phyloP scores from a whole-genome alignment of 2,797 vertebrate genomes.

The Liparis tanakae region DNA sequence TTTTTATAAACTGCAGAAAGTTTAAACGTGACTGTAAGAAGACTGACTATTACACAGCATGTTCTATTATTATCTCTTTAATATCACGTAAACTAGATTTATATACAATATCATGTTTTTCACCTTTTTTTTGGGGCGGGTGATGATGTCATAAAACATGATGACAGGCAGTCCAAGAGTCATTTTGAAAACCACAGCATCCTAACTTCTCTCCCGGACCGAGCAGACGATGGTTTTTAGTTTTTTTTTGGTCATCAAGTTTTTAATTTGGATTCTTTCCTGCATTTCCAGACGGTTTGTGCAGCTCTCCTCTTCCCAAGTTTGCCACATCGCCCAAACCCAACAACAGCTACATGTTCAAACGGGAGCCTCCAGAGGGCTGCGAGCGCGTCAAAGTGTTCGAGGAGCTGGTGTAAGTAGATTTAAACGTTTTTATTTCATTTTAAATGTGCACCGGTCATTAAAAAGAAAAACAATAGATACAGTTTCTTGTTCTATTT shows the following conservation, averaged over 20 bases:
- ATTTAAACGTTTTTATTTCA: background rate
- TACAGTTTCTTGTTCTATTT: background rate
- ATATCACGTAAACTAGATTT: no score
- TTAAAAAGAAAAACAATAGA: background rate
- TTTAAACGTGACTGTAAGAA: no score
- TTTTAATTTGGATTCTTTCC: constrained; percentile 41
- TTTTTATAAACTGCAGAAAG: no score
- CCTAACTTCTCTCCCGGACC: no score
- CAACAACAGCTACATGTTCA: constrained; percentile 99
- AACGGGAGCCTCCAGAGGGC: constrained; percentile 98
- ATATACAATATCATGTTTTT: no score
- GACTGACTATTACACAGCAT: no score
- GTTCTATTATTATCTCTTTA: no score
- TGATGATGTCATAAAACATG: no score
- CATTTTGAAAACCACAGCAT: no score
- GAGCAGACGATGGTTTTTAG: no score
- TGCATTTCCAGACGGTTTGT: constrained; percentile 90
- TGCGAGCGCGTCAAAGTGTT: constrained; percentile 98
- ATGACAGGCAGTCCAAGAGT: no score
- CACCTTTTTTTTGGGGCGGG: no score
- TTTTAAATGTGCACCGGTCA: background rate
- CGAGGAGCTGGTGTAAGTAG: constrained; percentile 96
- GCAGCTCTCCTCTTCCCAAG: constrained; percentile 95
- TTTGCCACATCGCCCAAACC: constrained; percentile 98
- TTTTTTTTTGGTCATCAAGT: background rate